Percentiles rank a stretch among this genome's conserved stretches.
Conservation (phyloP, 2,797 vertebrate species). For the Bucorvus abyssinicus region DNA sequence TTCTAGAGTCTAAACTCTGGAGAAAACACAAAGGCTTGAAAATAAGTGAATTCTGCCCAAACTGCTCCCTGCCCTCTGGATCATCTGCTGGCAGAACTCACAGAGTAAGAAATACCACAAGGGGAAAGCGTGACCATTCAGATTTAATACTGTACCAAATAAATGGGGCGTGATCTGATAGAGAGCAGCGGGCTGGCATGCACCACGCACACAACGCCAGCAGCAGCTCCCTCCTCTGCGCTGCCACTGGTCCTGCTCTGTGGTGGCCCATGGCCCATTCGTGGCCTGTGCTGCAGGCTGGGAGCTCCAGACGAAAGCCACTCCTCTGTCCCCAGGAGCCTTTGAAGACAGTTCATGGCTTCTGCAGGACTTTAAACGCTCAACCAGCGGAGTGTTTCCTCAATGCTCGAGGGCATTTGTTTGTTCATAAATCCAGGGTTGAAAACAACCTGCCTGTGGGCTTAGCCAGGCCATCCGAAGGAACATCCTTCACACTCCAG, state of each 20-base stretch:
- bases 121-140: not conserved
- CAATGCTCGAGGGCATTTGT: not conserved
- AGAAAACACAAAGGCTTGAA: not conserved
- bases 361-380: not conserved
- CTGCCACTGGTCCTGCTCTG: not conserved
- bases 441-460: rapidly evolving
- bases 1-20: not conserved
- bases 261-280: rapidly evolving
- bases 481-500: not conserved
- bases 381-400: not conserved
- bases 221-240: not conserved
- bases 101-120: not conserved
- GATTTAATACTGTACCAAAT: not conserved
- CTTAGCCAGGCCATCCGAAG: not conserved
- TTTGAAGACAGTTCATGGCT: not conserved
- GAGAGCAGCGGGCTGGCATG: no score
- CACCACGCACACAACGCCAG: no score
- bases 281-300: rapidly evolving
- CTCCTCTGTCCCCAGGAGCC: not conserved
- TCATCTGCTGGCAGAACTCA: not conserved
- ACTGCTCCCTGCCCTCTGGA: rapidly evolving
- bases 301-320: not conserved
- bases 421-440: not conserved
- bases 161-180: not conserved
- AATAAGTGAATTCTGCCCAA: not conserved